These are phyloP conservation scores for Apteryx owenii DNA, from an alignment of 2,113 vertebrate species.

Conservation along the genomic window DNA sequence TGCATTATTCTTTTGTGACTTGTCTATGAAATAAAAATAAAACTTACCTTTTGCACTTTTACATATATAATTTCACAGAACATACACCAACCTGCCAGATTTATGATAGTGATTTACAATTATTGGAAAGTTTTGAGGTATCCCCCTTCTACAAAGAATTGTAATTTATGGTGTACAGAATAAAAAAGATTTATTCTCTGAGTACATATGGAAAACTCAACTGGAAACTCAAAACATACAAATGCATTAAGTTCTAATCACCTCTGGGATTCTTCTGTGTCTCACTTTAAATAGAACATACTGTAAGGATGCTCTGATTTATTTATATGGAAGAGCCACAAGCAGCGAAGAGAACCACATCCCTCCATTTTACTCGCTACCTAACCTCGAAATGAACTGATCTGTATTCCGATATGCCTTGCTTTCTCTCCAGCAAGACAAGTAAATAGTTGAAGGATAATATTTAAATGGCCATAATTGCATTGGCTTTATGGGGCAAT, in stretches of 20 bases:
- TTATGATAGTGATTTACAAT: neutral
- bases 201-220: neutral
- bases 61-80: neutral
- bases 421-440: neutral
- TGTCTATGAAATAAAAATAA: neutral
- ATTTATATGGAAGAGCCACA: neutral
- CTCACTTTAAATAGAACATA: neutral
- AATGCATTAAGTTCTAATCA: neutral
- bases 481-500: conserved; percentile 45
- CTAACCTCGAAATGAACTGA: neutral
- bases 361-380: neutral
- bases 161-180: neutral
- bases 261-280: conserved; percentile 8
- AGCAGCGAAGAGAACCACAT: neutral
- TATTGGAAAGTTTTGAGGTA: neutral
- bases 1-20: neutral
- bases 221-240: neutral
- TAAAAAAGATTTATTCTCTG: neutral
- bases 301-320: conserved; percentile 26
- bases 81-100: neutral
- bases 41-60: neutral
- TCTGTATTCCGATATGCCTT: conserved; percentile 21
- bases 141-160: neutral
- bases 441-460: conserved; percentile 32
- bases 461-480: conserved; percentile 42